Evolutionary conservation across 2,113 vertebrate species (phyloP).

Genomic region (Pseudopipra pipra): DNA sequence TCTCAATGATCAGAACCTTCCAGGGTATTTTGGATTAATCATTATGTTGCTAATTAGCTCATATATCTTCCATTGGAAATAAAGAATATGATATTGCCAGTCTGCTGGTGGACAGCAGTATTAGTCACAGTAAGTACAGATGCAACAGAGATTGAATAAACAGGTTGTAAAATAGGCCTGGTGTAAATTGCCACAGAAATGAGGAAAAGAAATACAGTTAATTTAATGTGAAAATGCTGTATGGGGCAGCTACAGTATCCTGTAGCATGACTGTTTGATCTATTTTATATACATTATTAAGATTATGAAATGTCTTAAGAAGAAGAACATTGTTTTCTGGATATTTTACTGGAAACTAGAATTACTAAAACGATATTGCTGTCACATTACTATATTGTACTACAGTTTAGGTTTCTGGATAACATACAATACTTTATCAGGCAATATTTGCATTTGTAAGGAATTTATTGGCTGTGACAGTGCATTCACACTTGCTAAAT

Average conservation of each 20-base stretch:
- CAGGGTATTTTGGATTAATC: conserved; percentile 31
- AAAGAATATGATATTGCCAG: conserved; percentile 29
- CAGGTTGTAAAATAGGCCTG: neutral
- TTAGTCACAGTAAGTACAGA: conserved; percentile 52
- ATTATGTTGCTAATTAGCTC: conserved; percentile 15
- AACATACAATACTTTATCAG: neutral
- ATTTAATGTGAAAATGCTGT: neutral
- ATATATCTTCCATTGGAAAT: conserved; percentile 25
- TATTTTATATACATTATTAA: conserved; percentile 4
- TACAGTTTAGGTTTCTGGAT: neutral
- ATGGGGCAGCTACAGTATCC: neutral
- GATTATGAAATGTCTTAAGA: neutral
- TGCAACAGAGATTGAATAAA: conserved; percentile 44
- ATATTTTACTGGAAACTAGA: neutral
- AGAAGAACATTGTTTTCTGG: neutral
- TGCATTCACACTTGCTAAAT: neutral
- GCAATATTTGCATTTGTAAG: neutral
- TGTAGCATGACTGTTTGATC: neutral
- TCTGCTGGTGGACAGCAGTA: conserved; percentile 4
- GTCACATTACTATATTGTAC: neutral
- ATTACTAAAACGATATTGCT: neutral
- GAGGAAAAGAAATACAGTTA: neutral
- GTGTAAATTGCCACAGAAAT: neutral
- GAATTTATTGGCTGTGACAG: neutral
- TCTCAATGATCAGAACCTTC: neutral